phyloP scores from a whole-genome alignment of 1,140 invertebrate genomes.

The Drosophila nikananu region DNA sequence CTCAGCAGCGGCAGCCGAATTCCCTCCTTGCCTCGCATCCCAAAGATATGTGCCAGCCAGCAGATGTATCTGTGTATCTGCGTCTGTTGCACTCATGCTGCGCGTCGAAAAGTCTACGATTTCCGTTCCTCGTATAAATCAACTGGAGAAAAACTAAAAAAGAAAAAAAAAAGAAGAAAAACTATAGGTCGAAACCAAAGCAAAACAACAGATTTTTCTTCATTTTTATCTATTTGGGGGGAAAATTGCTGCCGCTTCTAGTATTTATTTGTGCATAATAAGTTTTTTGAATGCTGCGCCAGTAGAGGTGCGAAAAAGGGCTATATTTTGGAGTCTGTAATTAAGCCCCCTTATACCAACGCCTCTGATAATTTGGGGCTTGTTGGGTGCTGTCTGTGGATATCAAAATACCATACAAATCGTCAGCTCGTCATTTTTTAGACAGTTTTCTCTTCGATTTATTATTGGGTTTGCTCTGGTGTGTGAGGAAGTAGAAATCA shows the following conservation, averaged over 20 bases:
- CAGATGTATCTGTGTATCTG: constrained; percentile 47
- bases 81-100: constrained; percentile 81
- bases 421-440: constrained; percentile 84
- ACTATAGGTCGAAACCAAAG: constrained; percentile 21
- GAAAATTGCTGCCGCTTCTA: constrained; percentile 36
- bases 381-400: constrained; percentile 61
- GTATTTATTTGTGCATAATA: constrained; percentile 83
- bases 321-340: background rate
- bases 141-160: constrained; percentile 47
- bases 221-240: constrained; percentile 70
- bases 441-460: constrained; percentile 73
- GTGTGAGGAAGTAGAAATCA: constrained; percentile 40
- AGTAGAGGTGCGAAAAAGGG: constrained; percentile 11
- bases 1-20: background rate
- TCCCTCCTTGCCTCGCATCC: constrained; percentile 12
- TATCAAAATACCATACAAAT: constrained; percentile 82
- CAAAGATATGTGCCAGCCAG: constrained; percentile 33
- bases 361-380: constrained; percentile 37
- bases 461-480: constrained; percentile 41
- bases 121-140: constrained; percentile 81
- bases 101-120: constrained; percentile 84
- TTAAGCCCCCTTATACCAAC: constrained; percentile 1
- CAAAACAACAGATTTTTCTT: constrained; percentile 67
- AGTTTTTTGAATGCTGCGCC: constrained; percentile 60
- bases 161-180: background rate